Percentiles rank a stretch among this genome's conserved stretches.
These are phyloP conservation scores for Odiellus spinosus DNA, from an alignment of 2,888 invertebrate genomes.

Conservation along the genomic window DNA sequence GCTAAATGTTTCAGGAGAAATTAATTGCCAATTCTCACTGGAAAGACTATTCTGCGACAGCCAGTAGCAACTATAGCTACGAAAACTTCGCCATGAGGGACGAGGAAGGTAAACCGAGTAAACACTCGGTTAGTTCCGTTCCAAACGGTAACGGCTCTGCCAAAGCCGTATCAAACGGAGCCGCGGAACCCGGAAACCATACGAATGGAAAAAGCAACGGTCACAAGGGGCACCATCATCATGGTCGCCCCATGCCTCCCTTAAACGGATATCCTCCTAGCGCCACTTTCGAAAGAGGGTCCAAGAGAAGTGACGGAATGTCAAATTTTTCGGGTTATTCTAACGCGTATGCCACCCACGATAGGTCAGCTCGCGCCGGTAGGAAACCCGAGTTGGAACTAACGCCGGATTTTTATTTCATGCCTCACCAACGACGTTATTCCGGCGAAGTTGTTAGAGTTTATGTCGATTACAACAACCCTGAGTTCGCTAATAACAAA, in stretches of 20 bases:
- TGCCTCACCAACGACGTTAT: constrained; percentile 85
- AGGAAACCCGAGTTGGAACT: background rate
- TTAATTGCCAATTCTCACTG: constrained; percentile 67
- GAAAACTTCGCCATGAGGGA: constrained; percentile 49
- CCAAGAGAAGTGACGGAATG: background rate
- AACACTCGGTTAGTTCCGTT: constrained; percentile 16
- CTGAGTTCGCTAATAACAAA: constrained; percentile 12
- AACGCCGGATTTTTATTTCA: constrained; percentile 75
- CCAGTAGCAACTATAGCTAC: constrained; percentile 73
- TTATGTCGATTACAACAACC: constrained; percentile 60
- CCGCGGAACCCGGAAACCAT: constrained; percentile 4
- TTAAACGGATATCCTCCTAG: constrained; percentile 13
- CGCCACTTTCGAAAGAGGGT: constrained; percentile 8
- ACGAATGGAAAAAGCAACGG: constrained; percentile 14
- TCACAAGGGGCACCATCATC: constrained; percentile 9
- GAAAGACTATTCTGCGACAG: constrained; percentile 56
- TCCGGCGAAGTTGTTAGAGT: constrained; percentile 76
- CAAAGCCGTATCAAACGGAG: constrained; percentile 1
- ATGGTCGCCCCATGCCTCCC: constrained; percentile 13
- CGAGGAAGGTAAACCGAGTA: constrained; percentile 12
- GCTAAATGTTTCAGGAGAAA: constrained; percentile 45
- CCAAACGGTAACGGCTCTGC: constrained; percentile 8
- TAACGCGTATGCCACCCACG: constrained; percentile 11
- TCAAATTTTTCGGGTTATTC: background rate
- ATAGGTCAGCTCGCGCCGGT: constrained; percentile 1